Conservation (phyloP, 2,113 vertebrate species). For the Eulemur rufifrons region DNA sequence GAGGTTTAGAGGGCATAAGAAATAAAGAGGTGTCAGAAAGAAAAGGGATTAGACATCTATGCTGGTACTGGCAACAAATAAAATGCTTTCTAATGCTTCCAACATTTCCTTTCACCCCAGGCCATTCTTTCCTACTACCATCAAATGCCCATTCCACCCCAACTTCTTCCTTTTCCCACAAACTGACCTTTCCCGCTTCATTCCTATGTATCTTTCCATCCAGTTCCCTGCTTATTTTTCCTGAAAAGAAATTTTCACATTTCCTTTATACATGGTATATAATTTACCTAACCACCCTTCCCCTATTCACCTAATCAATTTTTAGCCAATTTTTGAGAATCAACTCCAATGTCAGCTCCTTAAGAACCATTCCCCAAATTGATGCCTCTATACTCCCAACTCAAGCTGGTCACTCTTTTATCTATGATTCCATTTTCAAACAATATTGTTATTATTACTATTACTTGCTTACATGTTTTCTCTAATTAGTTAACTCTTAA, state of each 20-base stretch:
- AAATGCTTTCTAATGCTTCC: neutral
- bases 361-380: neutral
- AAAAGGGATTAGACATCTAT: neutral
- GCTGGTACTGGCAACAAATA: neutral
- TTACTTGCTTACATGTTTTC: slow-evolving; percentile 6
- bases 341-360: neutral
- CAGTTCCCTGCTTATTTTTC: neutral
- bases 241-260: slow-evolving; percentile 28
- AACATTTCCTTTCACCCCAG: neutral
- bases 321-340: neutral
- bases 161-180: slow-evolving; percentile 28
- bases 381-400: neutral
- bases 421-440: slow-evolving; percentile 35
- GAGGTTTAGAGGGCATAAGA: neutral
- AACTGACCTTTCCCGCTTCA: neutral
- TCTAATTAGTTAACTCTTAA: slow-evolving; percentile 10
- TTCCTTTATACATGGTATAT: neutral
- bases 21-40: neutral
- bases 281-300: neutral
- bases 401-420: neutral
- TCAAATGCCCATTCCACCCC: neutral
- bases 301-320: neutral
- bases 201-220: neutral
- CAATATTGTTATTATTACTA: neutral
- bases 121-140: neutral